Evolutionary conservation across 2,113 vertebrate genomes (phyloP).

Genomic region (Arvicanthis niloticus): DNA sequence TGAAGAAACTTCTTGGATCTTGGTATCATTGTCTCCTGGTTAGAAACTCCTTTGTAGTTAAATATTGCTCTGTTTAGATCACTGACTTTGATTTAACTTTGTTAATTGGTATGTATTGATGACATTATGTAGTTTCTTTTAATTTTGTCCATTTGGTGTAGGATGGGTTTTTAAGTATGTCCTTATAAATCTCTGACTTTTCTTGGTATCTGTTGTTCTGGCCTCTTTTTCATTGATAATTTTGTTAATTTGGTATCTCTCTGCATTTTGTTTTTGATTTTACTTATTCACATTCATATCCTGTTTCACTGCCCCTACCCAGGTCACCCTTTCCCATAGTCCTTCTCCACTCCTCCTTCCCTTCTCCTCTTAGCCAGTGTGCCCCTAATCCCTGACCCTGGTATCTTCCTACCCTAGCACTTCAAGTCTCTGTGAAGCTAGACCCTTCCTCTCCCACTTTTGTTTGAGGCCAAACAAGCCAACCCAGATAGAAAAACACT

Average conservation of each 20-base stretch:
- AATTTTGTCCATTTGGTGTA: neutral
- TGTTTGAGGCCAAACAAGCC: too few relatives aligned
- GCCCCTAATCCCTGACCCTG: too few relatives aligned
- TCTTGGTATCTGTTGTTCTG: neutral
- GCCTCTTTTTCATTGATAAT: neutral
- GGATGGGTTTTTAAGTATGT: neutral
- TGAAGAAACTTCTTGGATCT: neutral
- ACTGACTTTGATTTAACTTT: neutral
- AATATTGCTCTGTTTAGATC: neutral
- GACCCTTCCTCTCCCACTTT: too few relatives aligned
- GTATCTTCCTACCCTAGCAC: too few relatives aligned
- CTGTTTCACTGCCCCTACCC: too few relatives aligned
- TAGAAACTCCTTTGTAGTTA: neutral
- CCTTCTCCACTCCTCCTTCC: too few relatives aligned
- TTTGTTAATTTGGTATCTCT: neutral
- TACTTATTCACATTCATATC: too few relatives aligned
- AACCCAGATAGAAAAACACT: too few relatives aligned
- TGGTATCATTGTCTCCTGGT: neutral
- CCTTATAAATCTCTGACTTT: neutral
- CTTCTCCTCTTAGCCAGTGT: too few relatives aligned
- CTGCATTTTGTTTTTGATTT: too few relatives aligned
- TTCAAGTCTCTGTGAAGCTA: too few relatives aligned
- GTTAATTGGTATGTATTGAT: neutral
- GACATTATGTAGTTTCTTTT: neutral
- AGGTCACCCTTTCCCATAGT: too few relatives aligned